Percentiles rank a stretch among this genome's conserved stretches.
These are phyloP conservation scores for Endomychus coccineus DNA, from an alignment of 2,888 invertebrate genomes.

Conservation along the genomic window DNA sequence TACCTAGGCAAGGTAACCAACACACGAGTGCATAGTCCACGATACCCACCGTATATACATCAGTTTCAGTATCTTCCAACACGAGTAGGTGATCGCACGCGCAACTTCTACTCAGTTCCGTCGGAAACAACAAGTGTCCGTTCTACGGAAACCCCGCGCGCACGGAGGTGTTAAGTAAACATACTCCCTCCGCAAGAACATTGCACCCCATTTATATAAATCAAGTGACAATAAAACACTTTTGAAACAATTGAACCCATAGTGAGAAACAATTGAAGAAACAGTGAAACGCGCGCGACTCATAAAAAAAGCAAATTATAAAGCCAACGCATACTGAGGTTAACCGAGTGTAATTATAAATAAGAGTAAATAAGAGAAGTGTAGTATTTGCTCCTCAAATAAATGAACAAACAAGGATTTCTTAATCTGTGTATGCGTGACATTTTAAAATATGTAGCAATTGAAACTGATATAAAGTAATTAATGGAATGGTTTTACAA, in stretches of 20 bases:
- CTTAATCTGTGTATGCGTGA: conserved; percentile 20
- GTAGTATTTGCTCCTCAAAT: conserved; percentile 21
- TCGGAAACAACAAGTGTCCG: conserved; percentile 30
- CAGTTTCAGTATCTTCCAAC: conserved; percentile 11
- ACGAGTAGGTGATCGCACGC: conserved; percentile 16
- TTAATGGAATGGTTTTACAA: conserved; percentile 22
- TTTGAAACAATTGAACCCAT: too few species aligned
- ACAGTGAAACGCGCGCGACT: too few species aligned
- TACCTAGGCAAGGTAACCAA: conserved; percentile 12
- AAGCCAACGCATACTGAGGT: conserved; percentile 15
- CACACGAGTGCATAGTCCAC: conserved; percentile 10
- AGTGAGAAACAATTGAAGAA: too few species aligned
- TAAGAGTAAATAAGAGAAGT: conserved; percentile 19
- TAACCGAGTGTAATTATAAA: conserved; percentile 17
- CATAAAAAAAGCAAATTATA: too few species aligned
- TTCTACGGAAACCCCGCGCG: too few species aligned
- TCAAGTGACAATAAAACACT: too few species aligned
- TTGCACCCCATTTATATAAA: too few species aligned
- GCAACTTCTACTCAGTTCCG: conserved; percentile 23
- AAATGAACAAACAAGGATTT: conserved; percentile 23
- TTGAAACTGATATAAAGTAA: conserved; percentile 23
- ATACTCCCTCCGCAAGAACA: too few species aligned
- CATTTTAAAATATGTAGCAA: conserved; percentile 25
- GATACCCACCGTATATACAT: conserved; percentile 2
- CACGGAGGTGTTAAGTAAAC: too few species aligned